phyloP scores from a whole-genome alignment of 2,888 invertebrate species.

The Acleris emargana region DNA sequence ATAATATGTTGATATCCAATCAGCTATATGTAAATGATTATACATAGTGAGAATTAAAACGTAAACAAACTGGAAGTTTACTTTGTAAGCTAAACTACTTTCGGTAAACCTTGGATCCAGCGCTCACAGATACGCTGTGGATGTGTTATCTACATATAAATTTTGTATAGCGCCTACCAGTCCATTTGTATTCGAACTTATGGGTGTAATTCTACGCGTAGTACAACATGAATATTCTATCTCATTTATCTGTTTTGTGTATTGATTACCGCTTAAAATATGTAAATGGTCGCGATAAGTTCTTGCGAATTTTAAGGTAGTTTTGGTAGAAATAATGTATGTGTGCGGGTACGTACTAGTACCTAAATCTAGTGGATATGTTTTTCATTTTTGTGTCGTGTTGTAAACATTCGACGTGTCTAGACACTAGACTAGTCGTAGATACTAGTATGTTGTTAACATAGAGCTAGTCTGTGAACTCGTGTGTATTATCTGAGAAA shows the following conservation, averaged over 20 bases:
- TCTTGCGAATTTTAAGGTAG: too few species aligned
- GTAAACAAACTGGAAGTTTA: constrained; percentile 58
- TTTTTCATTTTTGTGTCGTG: too few species aligned
- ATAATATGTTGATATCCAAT: not conserved
- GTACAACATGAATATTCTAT: constrained; percentile 19
- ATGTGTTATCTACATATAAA: constrained; percentile 59
- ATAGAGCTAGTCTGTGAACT: too few species aligned
- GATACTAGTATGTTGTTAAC: too few species aligned
- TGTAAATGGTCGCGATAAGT: too few species aligned
- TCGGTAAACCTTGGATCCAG: constrained; percentile 70
- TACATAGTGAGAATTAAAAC: constrained; percentile 48
- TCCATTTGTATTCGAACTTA: constrained; percentile 29
- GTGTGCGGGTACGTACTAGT: too few species aligned
- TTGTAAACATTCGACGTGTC: too few species aligned
- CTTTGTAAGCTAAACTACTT: constrained; percentile 72
- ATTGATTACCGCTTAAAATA: not conserved
- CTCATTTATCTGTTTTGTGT: not conserved
- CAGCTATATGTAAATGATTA: constrained; percentile 12
- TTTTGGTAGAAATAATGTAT: too few species aligned
- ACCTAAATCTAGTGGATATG: too few species aligned
- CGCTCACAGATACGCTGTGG: constrained; percentile 60
- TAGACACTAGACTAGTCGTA: too few species aligned
- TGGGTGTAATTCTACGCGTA: constrained; percentile 11
- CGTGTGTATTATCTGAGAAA: too few species aligned
- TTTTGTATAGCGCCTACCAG: constrained; percentile 32